These are phyloP conservation scores for Brevimyrus niger DNA, from an alignment of 2,113 vertebrate species.

Conservation along the genomic window DNA sequence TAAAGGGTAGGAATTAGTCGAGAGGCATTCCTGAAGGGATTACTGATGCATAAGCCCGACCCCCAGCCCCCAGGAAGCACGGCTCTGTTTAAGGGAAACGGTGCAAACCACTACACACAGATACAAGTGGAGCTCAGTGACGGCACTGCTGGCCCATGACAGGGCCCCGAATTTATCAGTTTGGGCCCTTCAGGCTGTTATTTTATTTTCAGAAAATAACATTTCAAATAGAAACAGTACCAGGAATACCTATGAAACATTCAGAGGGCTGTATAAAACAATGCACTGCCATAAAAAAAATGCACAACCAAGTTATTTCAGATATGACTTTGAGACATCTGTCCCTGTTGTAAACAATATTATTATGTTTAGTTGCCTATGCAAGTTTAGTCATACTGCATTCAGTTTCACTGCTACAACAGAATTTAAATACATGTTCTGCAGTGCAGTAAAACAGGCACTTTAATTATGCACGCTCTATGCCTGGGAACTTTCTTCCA, in stretches of 20 bases:
- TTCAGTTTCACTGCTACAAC: neutral
- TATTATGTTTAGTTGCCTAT: neutral
- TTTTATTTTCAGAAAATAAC: neutral
- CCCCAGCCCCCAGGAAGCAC: neutral
- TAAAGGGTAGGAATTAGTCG: neutral
- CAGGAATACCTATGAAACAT: neutral
- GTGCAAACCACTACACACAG: neutral
- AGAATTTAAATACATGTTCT: neutral
- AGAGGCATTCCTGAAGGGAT: slow-evolving; percentile 23
- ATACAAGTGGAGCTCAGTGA: neutral
- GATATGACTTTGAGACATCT: neutral
- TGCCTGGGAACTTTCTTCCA: slow-evolving; percentile 1
- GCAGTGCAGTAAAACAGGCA: neutral
- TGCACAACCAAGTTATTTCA: neutral
- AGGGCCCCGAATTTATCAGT: neutral
- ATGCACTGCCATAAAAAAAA: neutral
- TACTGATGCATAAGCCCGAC: neutral
- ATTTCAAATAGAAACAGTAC: neutral
- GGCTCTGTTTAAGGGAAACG: neutral
- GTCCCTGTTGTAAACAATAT: neutral
- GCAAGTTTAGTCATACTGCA: neutral
- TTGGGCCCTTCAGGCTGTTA: neutral
- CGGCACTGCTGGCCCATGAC: neutral
- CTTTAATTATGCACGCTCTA: slow-evolving; percentile 1
- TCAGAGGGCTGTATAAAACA: neutral